Percentiles rank a stretch among this genome's conserved stretches.
Conservation (phyloP, 2,888 invertebrate genomes). For the Epinotia brunnichana region DNA sequence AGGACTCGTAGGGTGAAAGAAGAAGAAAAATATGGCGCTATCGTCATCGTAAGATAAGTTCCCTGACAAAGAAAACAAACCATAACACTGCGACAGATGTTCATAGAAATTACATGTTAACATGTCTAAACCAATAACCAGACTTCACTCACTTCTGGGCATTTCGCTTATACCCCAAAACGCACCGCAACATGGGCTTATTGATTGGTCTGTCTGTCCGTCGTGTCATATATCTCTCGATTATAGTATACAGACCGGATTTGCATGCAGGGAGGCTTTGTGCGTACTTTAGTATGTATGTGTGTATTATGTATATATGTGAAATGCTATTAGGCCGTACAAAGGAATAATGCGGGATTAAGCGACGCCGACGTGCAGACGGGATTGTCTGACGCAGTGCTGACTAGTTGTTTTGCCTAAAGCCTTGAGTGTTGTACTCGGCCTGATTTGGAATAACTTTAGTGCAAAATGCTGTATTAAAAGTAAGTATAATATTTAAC, state of each 20-base stretch:
- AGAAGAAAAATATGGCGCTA: no score
- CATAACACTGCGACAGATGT: neutral
- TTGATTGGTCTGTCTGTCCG: slow-evolving; percentile 43
- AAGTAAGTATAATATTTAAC: no score
- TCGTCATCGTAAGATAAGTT: no score
- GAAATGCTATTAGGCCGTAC: slow-evolving; percentile 42
- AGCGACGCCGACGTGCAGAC: slow-evolving; percentile 13
- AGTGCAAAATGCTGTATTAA: neutral
- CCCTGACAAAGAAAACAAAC: neutral
- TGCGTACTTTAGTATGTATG: slow-evolving; percentile 16
- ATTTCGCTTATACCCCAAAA: slow-evolving; percentile 17
- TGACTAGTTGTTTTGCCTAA: slow-evolving; percentile 6
- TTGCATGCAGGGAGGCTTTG: slow-evolving; percentile 42
- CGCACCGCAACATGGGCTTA: slow-evolving; percentile 16
- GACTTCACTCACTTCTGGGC: slow-evolving; percentile 1
- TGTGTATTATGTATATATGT: slow-evolving; percentile 8
- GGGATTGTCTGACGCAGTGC: slow-evolving; percentile 18
- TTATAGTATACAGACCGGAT: slow-evolving; percentile 37
- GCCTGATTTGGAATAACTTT: neutral
- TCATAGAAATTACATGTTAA: neutral
- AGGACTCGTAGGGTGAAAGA: no score
- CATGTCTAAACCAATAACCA: neutral
- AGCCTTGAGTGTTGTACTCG: neutral
- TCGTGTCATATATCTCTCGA: slow-evolving; percentile 31
- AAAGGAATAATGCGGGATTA: slow-evolving; percentile 41